A percentile compares a stretch with the other conserved stretches of the same genome.
Evolutionary conservation across 2,888 invertebrate genomes (phyloP).

Genomic region (Eristalis intricaria): DNA sequence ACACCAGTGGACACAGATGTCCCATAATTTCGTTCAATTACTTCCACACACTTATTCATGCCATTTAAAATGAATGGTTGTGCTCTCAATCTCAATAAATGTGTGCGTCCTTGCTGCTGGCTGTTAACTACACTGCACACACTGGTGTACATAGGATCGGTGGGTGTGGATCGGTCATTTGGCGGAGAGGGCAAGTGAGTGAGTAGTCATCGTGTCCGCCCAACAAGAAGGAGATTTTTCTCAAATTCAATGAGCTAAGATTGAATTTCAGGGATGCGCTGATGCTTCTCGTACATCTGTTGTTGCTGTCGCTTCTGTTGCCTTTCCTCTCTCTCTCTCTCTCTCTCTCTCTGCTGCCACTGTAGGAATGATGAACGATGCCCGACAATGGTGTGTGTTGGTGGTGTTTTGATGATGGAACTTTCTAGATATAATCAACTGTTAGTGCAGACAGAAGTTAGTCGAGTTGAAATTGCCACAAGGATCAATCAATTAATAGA

Average conservation of each 20-base stretch:
- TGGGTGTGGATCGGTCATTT: background rate
- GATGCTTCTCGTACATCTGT: background rate
- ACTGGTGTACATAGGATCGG: conserved; percentile 11
- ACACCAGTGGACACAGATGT: conserved; percentile 66
- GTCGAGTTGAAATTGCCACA: conserved; percentile 29
- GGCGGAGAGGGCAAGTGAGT: background rate
- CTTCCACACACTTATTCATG: conserved; percentile 69
- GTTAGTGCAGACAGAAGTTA: conserved; percentile 25
- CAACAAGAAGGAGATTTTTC: conserved; percentile 1
- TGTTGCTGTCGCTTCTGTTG: background rate
- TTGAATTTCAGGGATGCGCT: conserved; percentile 46
- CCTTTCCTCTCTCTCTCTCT: background rate
- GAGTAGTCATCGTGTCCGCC: conserved; percentile 14
- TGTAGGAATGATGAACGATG: conserved; percentile 31
- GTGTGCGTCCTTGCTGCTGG: conserved; percentile 42
- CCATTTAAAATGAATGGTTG: conserved; percentile 70
- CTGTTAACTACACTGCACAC: conserved; percentile 36
- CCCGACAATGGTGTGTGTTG: background rate
- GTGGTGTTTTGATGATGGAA: conserved; percentile 26
- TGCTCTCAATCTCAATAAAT: conserved; percentile 65
- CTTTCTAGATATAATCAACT: conserved; percentile 33
- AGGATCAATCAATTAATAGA: conserved; percentile 42
- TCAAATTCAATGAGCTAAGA: conserved; percentile 42
- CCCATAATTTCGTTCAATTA: conserved; percentile 71
- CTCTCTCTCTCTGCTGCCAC: background rate